phyloP scores from a whole-genome alignment of 2,113 vertebrate species.

The Salminus brasiliensis region DNA sequence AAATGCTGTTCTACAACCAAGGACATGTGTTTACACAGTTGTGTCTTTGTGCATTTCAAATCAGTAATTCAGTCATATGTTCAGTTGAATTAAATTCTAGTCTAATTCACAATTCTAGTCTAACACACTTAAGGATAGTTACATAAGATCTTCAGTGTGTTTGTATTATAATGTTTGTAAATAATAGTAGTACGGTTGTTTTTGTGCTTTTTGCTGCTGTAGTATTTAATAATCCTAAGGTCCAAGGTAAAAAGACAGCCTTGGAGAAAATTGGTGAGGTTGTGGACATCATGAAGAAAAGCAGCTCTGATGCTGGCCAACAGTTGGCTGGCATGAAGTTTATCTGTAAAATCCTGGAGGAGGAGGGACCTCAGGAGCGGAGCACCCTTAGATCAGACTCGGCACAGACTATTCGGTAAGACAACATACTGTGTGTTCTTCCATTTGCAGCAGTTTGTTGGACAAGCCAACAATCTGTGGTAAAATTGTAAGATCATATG shows the following conservation, averaged over 20 bases:
- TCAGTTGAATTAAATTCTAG: neutral
- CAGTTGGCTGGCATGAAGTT: conserved; percentile 79
- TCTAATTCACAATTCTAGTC: neutral
- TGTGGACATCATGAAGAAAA: conserved; percentile 80
- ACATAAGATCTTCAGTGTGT: neutral
- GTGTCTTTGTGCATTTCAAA: too few species aligned
- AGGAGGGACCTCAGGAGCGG: conserved; percentile 73
- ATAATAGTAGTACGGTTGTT: too few species aligned
- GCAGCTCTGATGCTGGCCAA: conserved; percentile 68
- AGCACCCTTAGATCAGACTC: conserved; percentile 70
- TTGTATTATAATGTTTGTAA: neutral
- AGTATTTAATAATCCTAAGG: conserved; percentile 74
- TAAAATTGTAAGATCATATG: too few species aligned
- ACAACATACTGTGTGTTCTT: neutral
- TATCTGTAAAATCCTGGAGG: conserved; percentile 80
- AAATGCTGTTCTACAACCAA: too few species aligned
- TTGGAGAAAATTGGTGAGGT: conserved; percentile 77
- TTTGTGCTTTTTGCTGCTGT: neutral
- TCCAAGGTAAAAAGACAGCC: conserved; percentile 71
- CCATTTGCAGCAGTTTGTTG: too few species aligned
- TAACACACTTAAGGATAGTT: neutral
- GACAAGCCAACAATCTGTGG: too few species aligned
- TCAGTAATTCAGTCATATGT: neutral
- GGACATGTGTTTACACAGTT: too few species aligned
- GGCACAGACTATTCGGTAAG: conserved; percentile 72